phyloP scores from a whole-genome alignment of 2,113 vertebrate genomes.

The Gallinago undulata region DNA sequence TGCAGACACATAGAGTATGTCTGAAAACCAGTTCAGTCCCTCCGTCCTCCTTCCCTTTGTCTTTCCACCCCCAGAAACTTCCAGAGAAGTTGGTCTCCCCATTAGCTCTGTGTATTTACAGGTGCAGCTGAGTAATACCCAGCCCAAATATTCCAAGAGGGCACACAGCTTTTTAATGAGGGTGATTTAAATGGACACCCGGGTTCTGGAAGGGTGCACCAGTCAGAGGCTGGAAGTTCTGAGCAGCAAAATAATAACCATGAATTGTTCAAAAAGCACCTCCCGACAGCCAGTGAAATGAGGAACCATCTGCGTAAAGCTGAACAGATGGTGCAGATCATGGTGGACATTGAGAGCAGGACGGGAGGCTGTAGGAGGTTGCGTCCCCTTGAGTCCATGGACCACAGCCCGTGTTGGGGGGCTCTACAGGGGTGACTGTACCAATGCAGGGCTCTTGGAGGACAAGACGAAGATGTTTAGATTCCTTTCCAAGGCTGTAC shows the following conservation, averaged over 20 bases:
- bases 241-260: background rate
- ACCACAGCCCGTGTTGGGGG: background rate
- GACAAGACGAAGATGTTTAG: background rate
- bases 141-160: background rate
- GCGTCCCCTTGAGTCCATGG: background rate
- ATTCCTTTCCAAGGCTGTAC: background rate
- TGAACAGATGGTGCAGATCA: background rate
- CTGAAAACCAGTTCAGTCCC: background rate
- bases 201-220: background rate
- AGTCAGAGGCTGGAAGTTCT: background rate
- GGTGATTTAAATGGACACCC: background rate
- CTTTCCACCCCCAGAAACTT: background rate
- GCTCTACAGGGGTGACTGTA: no score
- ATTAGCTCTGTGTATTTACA: background rate
- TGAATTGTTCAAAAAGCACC: background rate
- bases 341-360: background rate
- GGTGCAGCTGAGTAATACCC: background rate
- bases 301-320: background rate
- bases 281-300: accelerated
- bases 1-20: background rate
- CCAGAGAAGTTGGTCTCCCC: background rate
- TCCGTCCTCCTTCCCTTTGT: background rate
- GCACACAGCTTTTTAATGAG: background rate
- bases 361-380: background rate
- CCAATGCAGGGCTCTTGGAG: background rate